These are phyloP conservation scores for Cyrtodaria siliqua DNA, from an alignment of 2,888 invertebrate genomes.

Conservation along the genomic window DNA sequence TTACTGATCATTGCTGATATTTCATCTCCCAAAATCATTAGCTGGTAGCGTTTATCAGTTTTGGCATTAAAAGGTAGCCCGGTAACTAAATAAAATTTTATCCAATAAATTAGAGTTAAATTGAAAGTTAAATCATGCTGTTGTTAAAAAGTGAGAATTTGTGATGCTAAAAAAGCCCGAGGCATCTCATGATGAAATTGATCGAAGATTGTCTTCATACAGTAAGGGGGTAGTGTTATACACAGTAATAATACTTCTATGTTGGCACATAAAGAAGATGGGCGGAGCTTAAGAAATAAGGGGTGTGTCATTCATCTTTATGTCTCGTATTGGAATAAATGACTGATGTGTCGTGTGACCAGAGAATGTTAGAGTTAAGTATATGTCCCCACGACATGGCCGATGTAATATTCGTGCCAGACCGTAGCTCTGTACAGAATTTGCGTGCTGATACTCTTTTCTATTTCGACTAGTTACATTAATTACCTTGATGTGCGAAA, in stretches of 20 bases:
- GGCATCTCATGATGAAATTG: neutral
- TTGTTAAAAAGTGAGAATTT: neutral
- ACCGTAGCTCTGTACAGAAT: constrained; percentile 53
- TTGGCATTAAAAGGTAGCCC: too few species aligned
- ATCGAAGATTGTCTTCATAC: neutral
- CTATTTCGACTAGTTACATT: constrained; percentile 62
- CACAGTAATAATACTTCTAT: too few species aligned
- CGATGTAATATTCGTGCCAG: constrained; percentile 57
- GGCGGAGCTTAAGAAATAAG: constrained; percentile 33
- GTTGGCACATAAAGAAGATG: constrained; percentile 1
- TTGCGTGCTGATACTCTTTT: constrained; percentile 64
- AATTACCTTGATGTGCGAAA: constrained; percentile 61
- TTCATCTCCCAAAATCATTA: too few species aligned
- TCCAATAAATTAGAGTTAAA: too few species aligned
- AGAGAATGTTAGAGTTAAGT: constrained; percentile 61
- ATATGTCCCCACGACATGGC: constrained; percentile 64
- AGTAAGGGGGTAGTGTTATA: neutral
- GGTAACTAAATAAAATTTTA: too few species aligned
- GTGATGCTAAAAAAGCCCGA: neutral
- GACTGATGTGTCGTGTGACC: constrained; percentile 66
- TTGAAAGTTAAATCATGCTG: too few species aligned
- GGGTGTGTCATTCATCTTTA: constrained; percentile 51
- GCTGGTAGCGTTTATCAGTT: too few species aligned
- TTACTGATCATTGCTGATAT: too few species aligned
- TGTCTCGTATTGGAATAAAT: constrained; percentile 56